These are phyloP conservation scores for Drosophila triauraria DNA, from an alignment of 1,140 invertebrate species.

Conservation along the genomic window DNA sequence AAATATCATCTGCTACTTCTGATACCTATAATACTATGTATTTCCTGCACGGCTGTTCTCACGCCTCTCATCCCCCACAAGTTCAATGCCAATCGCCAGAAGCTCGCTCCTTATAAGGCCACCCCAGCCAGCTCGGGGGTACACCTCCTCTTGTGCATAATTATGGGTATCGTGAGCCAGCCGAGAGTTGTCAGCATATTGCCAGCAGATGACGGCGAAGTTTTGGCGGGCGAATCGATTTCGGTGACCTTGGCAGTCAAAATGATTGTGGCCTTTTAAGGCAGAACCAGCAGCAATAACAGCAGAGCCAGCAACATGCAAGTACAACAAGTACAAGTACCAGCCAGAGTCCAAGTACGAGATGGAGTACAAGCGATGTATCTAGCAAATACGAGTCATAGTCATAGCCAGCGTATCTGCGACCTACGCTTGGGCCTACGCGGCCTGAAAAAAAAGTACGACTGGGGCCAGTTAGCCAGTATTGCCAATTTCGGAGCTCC, in stretches of 20 bases:
- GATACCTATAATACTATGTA: conserved; percentile 22
- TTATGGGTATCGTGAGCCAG: conserved; percentile 7
- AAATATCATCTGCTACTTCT: conserved; percentile 3
- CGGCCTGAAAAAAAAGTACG: conserved; percentile 35
- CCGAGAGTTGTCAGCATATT: conserved; percentile 49
- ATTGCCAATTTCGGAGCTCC: conserved; percentile 78
- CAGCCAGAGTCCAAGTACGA: conserved; percentile 22
- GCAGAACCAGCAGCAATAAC: conserved; percentile 37
- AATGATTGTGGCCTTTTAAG: conserved; percentile 74
- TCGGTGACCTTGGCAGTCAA: conserved; percentile 80
- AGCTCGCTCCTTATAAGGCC: conserved; percentile 24
- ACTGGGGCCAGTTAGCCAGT: conserved; percentile 39
- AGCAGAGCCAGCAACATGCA: conserved; percentile 58
- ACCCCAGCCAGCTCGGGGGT: conserved; percentile 3
- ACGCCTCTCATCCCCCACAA: conserved; percentile 40
- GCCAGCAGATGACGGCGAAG: conserved; percentile 46
- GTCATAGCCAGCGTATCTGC: conserved; percentile 30
- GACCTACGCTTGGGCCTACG: conserved; percentile 57
- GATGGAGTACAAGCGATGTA: conserved; percentile 28
- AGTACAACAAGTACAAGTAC: conserved; percentile 35
- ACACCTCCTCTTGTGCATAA: conserved; percentile 36
- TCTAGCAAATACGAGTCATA: conserved; percentile 32
- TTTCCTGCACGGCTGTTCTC: conserved; percentile 14
- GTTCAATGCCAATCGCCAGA: conserved; percentile 37
- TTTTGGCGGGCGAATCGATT: conserved; percentile 66